Evolutionary conservation across 2,888 invertebrate species (phyloP).

Genomic region (Euclidia mi): DNA sequence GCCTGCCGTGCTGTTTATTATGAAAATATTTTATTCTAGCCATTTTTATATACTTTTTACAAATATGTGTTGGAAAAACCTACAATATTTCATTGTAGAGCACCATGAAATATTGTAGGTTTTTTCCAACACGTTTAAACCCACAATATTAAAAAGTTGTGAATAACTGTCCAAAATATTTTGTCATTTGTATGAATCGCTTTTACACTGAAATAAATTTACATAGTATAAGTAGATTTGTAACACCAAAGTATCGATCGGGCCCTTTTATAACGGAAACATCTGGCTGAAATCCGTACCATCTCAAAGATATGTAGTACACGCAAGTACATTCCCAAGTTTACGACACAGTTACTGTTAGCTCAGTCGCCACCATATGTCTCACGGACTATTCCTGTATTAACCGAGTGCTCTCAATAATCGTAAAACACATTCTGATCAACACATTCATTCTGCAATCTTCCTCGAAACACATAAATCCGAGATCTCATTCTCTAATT

Average conservation of each 20-base stretch:
- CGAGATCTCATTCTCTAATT: slow-evolving; percentile 4
- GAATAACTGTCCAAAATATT: too few species aligned
- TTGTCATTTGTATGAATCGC: too few species aligned
- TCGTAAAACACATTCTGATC: slow-evolving; percentile 42
- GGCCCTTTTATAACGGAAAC: slow-evolving; percentile 53
- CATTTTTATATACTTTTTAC: too few species aligned
- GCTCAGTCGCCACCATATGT: slow-evolving; percentile 32
- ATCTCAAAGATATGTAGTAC: slow-evolving; percentile 22
- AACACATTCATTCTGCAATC: slow-evolving; percentile 24
- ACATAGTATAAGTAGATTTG: neutral
- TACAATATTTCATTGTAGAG: too few species aligned
- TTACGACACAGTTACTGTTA: slow-evolving; percentile 42
- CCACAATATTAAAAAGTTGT: too few species aligned
- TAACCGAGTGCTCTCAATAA: slow-evolving; percentile 39
- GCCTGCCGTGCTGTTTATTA: too few species aligned
- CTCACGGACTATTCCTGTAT: slow-evolving; percentile 35
- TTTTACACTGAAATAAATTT: too few species aligned
- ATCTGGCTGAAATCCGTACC: slow-evolving; percentile 53
- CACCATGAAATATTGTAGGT: too few species aligned
- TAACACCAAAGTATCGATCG: slow-evolving; percentile 45
- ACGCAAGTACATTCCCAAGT: slow-evolving; percentile 29
- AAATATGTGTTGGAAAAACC: too few species aligned
- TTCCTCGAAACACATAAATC: slow-evolving; percentile 14
- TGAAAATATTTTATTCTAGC: too few species aligned
- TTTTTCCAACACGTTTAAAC: too few species aligned